Conservation (phyloP, 2,113 vertebrate genomes). For the rat (Rattus norvegicus) region DNA sequence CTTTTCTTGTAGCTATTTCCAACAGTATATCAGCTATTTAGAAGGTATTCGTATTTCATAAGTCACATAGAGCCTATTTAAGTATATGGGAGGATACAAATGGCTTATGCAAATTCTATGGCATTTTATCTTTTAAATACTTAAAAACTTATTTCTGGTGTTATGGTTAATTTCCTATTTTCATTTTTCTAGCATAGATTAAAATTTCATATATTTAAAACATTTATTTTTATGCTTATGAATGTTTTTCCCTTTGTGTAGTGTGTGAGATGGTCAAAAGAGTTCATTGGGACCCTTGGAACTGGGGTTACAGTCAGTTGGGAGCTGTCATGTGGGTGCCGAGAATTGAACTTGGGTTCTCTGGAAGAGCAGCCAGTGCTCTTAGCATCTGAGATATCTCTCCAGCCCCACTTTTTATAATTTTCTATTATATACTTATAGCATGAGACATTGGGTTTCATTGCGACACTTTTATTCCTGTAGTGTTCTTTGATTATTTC, state of each 20-base stretch:
- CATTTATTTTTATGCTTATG: background rate
- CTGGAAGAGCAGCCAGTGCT: background rate
- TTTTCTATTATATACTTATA: background rate
- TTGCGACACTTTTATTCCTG: background rate
- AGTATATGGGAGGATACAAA: background rate
- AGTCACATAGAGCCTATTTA: background rate
- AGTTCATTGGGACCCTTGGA: background rate
- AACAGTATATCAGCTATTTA: background rate
- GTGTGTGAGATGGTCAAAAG: background rate
- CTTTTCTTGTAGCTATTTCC: background rate
- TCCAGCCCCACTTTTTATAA: background rate
- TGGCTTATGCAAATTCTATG: background rate
- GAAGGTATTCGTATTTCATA: background rate
- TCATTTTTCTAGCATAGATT: background rate
- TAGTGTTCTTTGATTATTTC: background rate
- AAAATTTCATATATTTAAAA: background rate
- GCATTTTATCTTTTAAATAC: background rate
- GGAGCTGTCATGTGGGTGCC: background rate
- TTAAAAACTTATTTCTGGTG: background rate
- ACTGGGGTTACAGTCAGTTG: background rate
- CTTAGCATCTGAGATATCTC: background rate
- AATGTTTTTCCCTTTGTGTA: background rate
- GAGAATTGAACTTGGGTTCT: background rate
- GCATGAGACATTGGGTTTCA: background rate
- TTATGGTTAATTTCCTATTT: background rate